Conservation (phyloP, 2,888 invertebrate genomes). For the Scelioninae gen. 1 region DNA sequence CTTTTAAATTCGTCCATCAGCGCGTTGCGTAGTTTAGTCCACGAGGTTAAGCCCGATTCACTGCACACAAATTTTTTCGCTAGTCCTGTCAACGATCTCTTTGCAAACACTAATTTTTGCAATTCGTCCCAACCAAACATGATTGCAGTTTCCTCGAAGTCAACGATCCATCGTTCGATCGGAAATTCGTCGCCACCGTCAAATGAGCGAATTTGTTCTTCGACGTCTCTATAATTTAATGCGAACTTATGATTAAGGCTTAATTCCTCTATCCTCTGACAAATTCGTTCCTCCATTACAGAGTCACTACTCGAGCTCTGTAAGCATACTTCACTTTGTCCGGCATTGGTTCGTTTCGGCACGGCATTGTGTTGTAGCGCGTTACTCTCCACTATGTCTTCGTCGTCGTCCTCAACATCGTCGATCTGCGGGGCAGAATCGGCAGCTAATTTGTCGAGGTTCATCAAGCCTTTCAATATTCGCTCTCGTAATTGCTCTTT, state of each 20-base stretch:
- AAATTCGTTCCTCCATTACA: neutral
- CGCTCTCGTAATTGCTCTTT: neutral
- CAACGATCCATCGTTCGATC: constrained; percentile 14
- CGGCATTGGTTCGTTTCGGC: neutral
- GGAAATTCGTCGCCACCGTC: neutral
- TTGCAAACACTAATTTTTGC: neutral
- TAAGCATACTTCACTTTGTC: neutral
- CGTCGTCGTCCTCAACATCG: neutral
- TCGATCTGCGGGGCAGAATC: too few species aligned
- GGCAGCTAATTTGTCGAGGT: neutral
- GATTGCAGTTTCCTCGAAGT: neutral
- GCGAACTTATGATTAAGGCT: neutral
- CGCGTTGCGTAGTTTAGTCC: neutral
- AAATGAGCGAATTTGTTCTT: neutral
- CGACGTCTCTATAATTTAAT: neutral
- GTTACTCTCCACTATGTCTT: neutral
- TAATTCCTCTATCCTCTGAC: neutral
- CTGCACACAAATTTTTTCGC: neutral
- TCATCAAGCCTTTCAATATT: neutral
- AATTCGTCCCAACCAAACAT: neutral
- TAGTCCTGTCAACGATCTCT: neutral
- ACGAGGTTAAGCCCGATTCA: neutral
- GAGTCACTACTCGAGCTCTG: neutral
- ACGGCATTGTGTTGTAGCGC: neutral
- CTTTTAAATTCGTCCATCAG: neutral